Conservation (phyloP, 2,797 vertebrate species). For the Neosalanx taihuensis region DNA sequence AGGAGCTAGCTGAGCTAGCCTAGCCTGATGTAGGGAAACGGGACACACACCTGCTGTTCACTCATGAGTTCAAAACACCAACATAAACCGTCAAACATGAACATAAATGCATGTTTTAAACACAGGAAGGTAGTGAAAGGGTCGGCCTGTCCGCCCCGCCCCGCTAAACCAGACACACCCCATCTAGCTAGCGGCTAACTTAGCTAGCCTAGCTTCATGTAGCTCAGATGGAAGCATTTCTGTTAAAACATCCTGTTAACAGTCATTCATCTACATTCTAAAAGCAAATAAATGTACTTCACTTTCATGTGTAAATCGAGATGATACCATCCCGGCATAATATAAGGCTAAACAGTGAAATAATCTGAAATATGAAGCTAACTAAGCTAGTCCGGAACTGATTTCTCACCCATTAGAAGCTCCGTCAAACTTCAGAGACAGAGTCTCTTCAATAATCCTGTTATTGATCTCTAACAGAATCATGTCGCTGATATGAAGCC, state of each 20-base stretch:
- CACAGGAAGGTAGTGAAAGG: too few relatives aligned
- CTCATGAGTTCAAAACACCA: background rate
- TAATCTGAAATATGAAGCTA: conserved; percentile 5
- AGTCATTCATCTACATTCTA: too few relatives aligned
- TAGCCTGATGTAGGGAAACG: background rate
- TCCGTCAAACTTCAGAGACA: conserved; percentile 92
- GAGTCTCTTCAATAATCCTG: conserved; percentile 96
- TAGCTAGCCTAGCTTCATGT: rapidly evolving
- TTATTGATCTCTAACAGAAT: conserved; percentile 99
- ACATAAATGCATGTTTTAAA: too few relatives aligned
- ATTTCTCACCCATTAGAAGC: conserved; percentile 89
- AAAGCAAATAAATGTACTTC: too few relatives aligned
- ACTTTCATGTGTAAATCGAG: background rate
- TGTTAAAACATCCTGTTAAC: background rate
- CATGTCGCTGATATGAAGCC: conserved; percentile 69
- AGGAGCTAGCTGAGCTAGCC: background rate
- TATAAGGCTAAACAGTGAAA: background rate
- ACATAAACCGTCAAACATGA: background rate
- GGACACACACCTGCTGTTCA: too few relatives aligned
- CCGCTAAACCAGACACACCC: conserved; percentile 63
- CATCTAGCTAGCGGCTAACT: conserved; percentile 34
- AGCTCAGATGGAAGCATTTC: background rate
- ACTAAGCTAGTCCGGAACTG: conserved; percentile 27
- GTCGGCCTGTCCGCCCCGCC: background rate
- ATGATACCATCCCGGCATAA: background rate